These are phyloP conservation scores for Cacoxenus indagator DNA, from an alignment of 2,888 invertebrate species.

Conservation along the genomic window DNA sequence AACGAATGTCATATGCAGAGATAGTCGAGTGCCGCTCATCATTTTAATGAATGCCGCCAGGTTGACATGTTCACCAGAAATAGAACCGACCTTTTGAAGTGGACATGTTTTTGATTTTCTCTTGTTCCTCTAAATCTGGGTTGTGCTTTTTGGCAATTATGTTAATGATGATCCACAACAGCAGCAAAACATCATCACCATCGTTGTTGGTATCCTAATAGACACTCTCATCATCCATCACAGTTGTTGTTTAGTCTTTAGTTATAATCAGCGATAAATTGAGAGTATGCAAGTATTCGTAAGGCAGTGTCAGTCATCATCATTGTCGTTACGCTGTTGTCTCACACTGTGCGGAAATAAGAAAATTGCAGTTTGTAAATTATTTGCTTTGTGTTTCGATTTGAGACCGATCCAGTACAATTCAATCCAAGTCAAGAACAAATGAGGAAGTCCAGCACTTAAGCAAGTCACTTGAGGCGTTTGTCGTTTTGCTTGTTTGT, in stretches of 20 bases:
- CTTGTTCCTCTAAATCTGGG: background rate
- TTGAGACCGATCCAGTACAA: background rate
- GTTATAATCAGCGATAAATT: constrained; percentile 13
- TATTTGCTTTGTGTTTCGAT: background rate
- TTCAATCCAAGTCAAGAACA: background rate
- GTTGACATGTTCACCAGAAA: background rate
- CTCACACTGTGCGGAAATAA: constrained; percentile 33
- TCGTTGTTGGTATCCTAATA: background rate
- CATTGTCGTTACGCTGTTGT: background rate
- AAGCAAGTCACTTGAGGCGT: constrained; percentile 15
- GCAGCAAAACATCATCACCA: background rate
- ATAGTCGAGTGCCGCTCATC: background rate
- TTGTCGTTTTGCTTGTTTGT: background rate
- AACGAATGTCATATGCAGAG: constrained; percentile 30
- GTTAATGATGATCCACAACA: constrained; percentile 8
- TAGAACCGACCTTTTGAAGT: background rate
- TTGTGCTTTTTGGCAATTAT: constrained; percentile 19
- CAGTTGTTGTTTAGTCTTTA: too few species aligned
- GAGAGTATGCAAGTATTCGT: background rate
- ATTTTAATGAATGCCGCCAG: background rate
- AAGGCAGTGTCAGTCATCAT: background rate
- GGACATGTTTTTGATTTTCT: background rate
- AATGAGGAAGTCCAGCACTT: constrained; percentile 42
- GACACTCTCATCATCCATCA: background rate
- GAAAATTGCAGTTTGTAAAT: constrained; percentile 34